These are phyloP conservation scores for Aplysia californica DNA, from an alignment of 1,140 invertebrate species.

Conservation along the genomic window DNA sequence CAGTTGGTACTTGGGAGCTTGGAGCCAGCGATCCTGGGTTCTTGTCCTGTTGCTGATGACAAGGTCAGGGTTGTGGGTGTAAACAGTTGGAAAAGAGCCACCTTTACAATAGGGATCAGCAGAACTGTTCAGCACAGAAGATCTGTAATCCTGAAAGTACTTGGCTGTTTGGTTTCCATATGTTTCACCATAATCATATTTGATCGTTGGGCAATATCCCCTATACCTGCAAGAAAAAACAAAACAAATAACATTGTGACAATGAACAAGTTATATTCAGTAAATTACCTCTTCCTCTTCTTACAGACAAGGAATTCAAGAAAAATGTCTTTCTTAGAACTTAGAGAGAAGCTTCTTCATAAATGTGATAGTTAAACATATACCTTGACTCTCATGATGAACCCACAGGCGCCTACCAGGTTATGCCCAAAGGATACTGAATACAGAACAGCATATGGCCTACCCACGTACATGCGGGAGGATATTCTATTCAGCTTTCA, in stretches of 20 bases:
- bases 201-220: conserved; percentile 67
- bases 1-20: conserved; percentile 61
- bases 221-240: conserved; percentile 56
- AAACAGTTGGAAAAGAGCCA: conserved; percentile 66
- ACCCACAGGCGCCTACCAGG: no score
- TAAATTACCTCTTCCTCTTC: not conserved
- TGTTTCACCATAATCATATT: conserved; percentile 69
- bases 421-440: no score
- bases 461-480: no score
- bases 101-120: conserved; percentile 59
- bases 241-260: not conserved
- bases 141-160: conserved; percentile 68
- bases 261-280: not conserved
- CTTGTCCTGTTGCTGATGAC: conserved; percentile 61
- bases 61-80: conserved; percentile 64
- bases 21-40: conserved; percentile 59
- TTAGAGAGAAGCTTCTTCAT: not conserved
- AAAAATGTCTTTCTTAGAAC: not conserved
- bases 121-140: conserved; percentile 58
- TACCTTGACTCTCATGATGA: not conserved
- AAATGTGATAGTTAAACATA: not conserved
- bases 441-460: no score
- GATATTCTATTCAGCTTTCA: no score
- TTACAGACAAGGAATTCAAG: no score
- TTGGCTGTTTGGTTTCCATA: conserved; percentile 67